Evolutionary conservation across 2,888 invertebrate species (phyloP).

Genomic region (Branchinecta sandiegonensis): DNA sequence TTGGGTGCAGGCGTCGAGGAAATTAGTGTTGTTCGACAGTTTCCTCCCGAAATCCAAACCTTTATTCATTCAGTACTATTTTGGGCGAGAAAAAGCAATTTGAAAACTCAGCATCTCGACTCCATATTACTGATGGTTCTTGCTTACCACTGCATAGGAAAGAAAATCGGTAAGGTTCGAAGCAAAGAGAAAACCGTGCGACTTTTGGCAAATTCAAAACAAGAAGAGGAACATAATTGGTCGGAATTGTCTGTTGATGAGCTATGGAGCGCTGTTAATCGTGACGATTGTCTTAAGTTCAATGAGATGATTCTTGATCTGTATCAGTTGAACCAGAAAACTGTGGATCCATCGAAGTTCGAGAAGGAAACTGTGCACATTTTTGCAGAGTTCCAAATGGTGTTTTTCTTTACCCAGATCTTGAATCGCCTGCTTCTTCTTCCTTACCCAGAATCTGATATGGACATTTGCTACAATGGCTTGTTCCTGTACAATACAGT

Average conservation of each 20-base stretch:
- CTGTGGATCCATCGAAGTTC: not conserved
- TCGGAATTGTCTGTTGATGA: not conserved
- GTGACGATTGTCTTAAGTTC: not conserved
- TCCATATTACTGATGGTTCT: not conserved
- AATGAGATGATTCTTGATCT: not conserved
- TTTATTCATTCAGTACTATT: conserved; percentile 4
- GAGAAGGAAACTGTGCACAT: conserved; percentile 20
- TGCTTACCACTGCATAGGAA: not conserved
- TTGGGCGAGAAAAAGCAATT: not conserved
- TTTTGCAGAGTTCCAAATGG: conserved; percentile 21
- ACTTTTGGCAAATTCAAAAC: not conserved
- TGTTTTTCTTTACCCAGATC: conserved; percentile 17
- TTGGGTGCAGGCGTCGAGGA: not conserved
- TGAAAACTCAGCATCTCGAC: not conserved
- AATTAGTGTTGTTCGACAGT: not conserved
- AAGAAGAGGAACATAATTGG: not conserved
- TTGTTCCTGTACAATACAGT: not conserved
- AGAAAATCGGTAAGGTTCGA: conserved; percentile 1
- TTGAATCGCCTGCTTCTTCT: not conserved
- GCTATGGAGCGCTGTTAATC: not conserved
- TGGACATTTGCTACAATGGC: not conserved
- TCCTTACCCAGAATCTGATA: not conserved
- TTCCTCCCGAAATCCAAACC: not conserved
- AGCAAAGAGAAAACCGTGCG: not conserved
- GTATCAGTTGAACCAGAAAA: not conserved